A percentile compares a stretch with the other conserved stretches of the same genome.
Conservation (phyloP, 2,797 vertebrate genomes). For the Muscicapa comitata region DNA sequence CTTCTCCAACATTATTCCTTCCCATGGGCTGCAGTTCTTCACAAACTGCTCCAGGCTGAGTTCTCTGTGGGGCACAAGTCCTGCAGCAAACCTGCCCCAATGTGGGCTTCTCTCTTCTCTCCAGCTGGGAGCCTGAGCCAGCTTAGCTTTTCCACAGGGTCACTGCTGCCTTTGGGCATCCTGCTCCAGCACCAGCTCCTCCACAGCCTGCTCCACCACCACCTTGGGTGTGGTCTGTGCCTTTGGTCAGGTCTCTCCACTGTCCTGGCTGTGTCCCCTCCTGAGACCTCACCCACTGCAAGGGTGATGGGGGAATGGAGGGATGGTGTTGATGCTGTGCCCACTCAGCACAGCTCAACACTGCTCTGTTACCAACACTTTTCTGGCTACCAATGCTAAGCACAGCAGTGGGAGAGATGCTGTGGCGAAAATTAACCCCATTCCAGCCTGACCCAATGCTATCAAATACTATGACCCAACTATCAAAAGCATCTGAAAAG, state of each 20-base stretch:
- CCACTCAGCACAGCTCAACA: neutral
- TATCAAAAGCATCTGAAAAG: neutral
- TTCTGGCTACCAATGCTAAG: neutral
- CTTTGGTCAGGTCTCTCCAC: neutral
- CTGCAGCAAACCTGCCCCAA: neutral
- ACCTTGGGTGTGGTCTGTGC: rapidly evolving
- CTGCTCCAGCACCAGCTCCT: neutral
- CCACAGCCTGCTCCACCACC: neutral
- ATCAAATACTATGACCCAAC: neutral
- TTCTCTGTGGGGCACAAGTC: neutral
- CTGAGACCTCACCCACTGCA: neutral
- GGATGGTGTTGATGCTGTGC: neutral
- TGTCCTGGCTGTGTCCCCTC: neutral
- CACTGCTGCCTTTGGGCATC: neutral
- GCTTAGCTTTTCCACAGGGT: neutral
- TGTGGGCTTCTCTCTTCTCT: neutral
- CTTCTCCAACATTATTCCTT: neutral
- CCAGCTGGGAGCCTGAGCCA: neutral
- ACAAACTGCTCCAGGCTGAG: too few species aligned
- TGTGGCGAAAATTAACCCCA: neutral
- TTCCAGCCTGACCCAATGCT: neutral
- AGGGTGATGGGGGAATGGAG: neutral
- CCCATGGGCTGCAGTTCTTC: neutral
- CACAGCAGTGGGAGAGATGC: neutral
- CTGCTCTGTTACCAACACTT: rapidly evolving